Evolutionary conservation across 2,888 invertebrate species (phyloP).

Genomic region (Limnephilus rhombicus): DNA sequence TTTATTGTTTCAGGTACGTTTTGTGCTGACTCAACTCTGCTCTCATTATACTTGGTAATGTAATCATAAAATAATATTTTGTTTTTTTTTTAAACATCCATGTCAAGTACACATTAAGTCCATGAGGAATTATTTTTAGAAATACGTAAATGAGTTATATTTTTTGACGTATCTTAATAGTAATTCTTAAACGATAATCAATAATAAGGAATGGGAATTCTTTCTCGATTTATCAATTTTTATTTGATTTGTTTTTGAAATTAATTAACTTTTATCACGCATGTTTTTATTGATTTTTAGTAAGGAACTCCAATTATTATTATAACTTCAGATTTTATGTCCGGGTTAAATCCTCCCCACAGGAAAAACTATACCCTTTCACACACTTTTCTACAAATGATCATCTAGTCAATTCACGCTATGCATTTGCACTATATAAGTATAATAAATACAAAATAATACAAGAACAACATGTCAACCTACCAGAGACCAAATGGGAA

Average conservation of each 20-base stretch:
- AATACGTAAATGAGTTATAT: neutral
- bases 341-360: too few species aligned
- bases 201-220: neutral
- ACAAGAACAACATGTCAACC: too few species aligned
- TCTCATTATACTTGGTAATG: neutral
- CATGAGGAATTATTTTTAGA: neutral
- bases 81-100: neutral
- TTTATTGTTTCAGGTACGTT: constrained; percentile 33
- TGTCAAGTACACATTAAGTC: constrained; percentile 9
- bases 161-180: neutral
- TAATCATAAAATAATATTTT: neutral
- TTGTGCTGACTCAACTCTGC: constrained; percentile 6
- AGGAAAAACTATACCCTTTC: too few species aligned
- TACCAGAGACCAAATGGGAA: too few species aligned
- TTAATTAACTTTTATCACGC: neutral
- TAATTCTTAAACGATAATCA: neutral
- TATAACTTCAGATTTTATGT: too few species aligned
- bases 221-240: neutral
- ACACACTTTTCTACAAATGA: too few species aligned
- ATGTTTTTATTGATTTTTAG: neutral
- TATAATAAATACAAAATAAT: too few species aligned
- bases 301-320: too few species aligned
- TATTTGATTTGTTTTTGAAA: neutral
- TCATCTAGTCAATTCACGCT: too few species aligned
- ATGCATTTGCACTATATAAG: too few species aligned